Evolutionary conservation across 30 jellyfish, hydroid and myxozoan species (phyloP), one percentile per base, ranked within the genome.

Genomic region (Mastigias papua): DNA sequence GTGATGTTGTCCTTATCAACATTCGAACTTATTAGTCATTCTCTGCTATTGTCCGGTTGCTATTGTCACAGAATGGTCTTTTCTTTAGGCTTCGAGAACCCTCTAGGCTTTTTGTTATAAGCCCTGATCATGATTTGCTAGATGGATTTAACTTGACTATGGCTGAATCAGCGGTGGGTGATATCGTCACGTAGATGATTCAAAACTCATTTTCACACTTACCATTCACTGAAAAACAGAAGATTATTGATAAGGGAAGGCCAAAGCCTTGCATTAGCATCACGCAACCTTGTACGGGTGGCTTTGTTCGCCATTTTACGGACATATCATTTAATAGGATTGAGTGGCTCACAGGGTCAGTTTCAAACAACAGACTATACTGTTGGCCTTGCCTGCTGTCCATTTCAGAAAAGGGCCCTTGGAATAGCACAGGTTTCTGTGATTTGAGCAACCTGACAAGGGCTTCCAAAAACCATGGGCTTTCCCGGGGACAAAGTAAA

Each of bases 371-470:
- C 46, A 33, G 58, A 78, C 32, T 78, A 32, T 78, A 26, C 37
- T 78, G 89, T 58, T 78, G 89, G 86, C 66, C 89, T 17, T 78
- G 89, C 54, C 57, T 78, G 64, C 50, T 78, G 34, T 78, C 29
- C 50, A 28, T 51, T 3, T 23, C 80, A 1, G 69, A 61, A 17
- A 78, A 78, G 73, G 57, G 89, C 29, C 84, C 63, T 8, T 78
- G 89, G 89, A 78, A 57, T 32, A 2, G 32, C 27, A 78, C 80
- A 1, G 89, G 80, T 9, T 78, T 6, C 46, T 15, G n/a, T 22
- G 80, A 7, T 61, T 61, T 78, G 29, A 46, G 37, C 30, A 78
- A 78, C 73, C 37, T 78, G 60, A 51, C 37, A n/a, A 57, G 54
- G 64, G 32, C 64, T 51, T 57, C 82, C 1, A 78, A 29, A 42